Base-by-base conservation (phyloP, 35 echinoderm and acorn worm genomes). In the Lytechinus pictus region DNA sequence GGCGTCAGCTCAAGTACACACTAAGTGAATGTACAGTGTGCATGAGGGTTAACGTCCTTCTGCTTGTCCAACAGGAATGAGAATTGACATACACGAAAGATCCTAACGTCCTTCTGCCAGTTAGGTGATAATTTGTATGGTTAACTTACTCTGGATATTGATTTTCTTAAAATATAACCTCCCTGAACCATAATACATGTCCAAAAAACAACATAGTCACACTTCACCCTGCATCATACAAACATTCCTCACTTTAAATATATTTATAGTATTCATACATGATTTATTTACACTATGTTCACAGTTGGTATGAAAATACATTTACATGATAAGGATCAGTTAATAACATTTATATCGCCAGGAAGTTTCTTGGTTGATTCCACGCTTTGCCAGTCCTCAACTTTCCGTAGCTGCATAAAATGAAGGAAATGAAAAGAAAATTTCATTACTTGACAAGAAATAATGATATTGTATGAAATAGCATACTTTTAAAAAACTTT, bases 371-470 rank as follows among this genome's bases (percentile, higher is more conserved):
- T 93, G 52, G n/a, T 57, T 24, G 92, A 54, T 24, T 57, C 52
- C 27, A 93, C 13, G 24, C 92, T 93, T n/a, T 93, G 92, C 92
- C 92, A 93, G 92, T 93, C 92, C 28, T 93, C 92, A n/a, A 93
- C 54, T 5, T 93, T 54, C 4, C 92, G 92, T 93, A 93, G 53
- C 92, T 93, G 92, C 19, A 93, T 55, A 9, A 54, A 53, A 19
- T 10, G 53, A 54, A 57, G n/a, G 92, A 57, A 57, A 93, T 19
- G 53, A 93, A 12, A 57, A 57, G 16, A 44, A 44, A 44, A 44
- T 44, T 44, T 44, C 33, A 44, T 44, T 44, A 44, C 33, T 2
- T 44, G 33, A 44, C 33, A 44, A 44, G 33, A 44, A 44, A 44
- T 44, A 44, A 44, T n/a, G n/a, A n/a, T 44, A 44, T 44, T 44